Conservation (phyloP, 2,888 invertebrate genomes). For the Marasmarcha lunaedactyla region DNA sequence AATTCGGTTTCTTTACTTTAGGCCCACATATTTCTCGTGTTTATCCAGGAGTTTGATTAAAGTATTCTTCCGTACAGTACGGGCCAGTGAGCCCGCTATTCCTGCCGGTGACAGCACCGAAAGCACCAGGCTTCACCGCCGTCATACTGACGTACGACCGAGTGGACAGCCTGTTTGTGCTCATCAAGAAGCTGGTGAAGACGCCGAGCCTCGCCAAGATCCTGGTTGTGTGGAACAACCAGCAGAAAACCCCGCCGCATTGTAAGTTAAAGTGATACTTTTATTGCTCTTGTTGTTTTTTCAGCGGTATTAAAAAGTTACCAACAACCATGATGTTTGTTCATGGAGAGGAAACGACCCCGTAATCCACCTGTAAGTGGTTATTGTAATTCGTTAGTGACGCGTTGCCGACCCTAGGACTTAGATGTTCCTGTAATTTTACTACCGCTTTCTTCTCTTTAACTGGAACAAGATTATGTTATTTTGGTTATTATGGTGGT, state of each 20-base stretch:
- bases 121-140: slow-evolving; percentile 93
- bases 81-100: slow-evolving; percentile 81
- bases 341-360: background rate
- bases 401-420: too few species aligned
- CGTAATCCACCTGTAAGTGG: too few species aligned
- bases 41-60: too few species aligned
- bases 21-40: too few species aligned
- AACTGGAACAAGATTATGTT: too few species aligned
- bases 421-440: too few species aligned
- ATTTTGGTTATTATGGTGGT: too few species aligned
- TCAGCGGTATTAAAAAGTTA: background rate
- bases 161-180: slow-evolving; percentile 86
- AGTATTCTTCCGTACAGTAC: slow-evolving; percentile 39
- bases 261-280: slow-evolving; percentile 76
- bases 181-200: slow-evolving; percentile 86
- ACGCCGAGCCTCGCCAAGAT: slow-evolving; percentile 93
- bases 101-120: slow-evolving; percentile 87
- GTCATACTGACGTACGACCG: slow-evolving; percentile 96
- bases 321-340: background rate
- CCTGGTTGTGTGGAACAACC: slow-evolving; percentile 96
- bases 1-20: too few species aligned
- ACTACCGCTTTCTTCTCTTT: too few species aligned
- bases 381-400: too few species aligned
- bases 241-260: slow-evolving; percentile 88
- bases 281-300: background rate